A percentile compares a stretch with the other conserved stretches of the same genome.
These are phyloP conservation scores for Rhopalosiphum padi DNA, from an alignment of 1,140 invertebrate genomes.

Conservation along the genomic window DNA sequence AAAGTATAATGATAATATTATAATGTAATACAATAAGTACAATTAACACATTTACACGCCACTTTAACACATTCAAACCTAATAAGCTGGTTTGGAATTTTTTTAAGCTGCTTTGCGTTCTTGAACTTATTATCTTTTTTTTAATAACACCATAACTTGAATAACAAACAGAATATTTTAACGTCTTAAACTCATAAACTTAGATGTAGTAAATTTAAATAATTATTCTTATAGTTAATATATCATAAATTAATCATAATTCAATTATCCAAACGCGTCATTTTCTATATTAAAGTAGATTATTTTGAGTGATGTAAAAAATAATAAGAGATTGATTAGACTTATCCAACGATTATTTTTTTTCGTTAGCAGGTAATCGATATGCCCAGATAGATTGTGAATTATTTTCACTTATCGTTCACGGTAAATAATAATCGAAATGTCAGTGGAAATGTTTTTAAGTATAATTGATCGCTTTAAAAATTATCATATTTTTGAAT, in stretches of 20 bases:
- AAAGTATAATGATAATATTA: too few relatives aligned
- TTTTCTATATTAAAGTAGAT: not conserved
- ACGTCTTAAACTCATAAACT: not conserved
- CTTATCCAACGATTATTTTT: not conserved
- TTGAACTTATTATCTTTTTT: too few relatives aligned
- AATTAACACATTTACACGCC: too few relatives aligned
- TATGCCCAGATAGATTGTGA: not conserved
- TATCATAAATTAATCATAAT: not conserved
- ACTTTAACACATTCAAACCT: too few relatives aligned
- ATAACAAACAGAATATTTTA: not conserved
- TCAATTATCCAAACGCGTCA: not conserved
- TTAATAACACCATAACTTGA: not conserved
- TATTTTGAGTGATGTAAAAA: not conserved
- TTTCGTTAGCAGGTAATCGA: not conserved
- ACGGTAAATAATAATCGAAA: slow-evolving; percentile 16
- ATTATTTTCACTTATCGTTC: not conserved
- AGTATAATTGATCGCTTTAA: not conserved
- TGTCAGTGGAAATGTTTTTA: not conserved
- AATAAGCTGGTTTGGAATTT: too few relatives aligned
- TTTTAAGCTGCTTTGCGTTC: too few relatives aligned
- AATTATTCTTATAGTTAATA: too few relatives aligned
- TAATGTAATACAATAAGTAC: too few relatives aligned
- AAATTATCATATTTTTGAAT: slow-evolving; percentile 18
- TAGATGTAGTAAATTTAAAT: not conserved
- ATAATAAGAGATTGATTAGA: not conserved